Evolutionary conservation across 2,113 vertebrate genomes (phyloP), one percentile per base, ranked within the genome.

Genomic region (Connochaetes taurinus): DNA sequence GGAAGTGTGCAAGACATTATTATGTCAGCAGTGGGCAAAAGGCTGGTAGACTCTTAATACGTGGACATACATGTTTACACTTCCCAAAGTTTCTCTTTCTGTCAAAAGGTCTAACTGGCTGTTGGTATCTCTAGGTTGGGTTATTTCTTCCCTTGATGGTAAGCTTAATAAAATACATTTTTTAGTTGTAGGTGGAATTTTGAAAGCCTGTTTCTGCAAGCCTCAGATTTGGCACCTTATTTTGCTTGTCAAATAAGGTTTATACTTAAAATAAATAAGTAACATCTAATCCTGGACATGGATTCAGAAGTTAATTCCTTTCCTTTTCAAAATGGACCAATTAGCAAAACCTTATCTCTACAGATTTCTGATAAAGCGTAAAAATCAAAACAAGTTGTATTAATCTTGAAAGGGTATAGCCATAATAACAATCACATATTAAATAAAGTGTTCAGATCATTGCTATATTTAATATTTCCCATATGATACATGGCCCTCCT

Each of bases 141-240:
- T 36, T 53, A 76, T 71, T 78, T 36, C 40, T 88, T 40, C 45
- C 98, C 97, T 88, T 97, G 87, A 97, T 50, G 74, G 93, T 97
- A 97, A 84, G 55, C 86, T 92, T 64, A 90, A 81, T 25, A 53
- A 97, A 93, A 97, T 92, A 93, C 60, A 93, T 57, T 94, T 98
- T 82, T 90, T 97, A 96, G 2, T 40, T 71, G 40, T 96, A 93
- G 40, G 81, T n/a, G 86, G 87, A n/a, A 85, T 60, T 89, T 87
- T 91, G 55, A 58, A 89, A 93, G 57, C 31, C n/a, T 67, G 6
- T 15, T 96, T 85, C 74, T 84, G 16, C 2, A 45, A 88, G 52
- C 31, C 40, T 71, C 60, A 31, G 47, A 80, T 62, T 43, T 71
- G 87, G 71, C 15, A 52, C 12, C 29, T 45, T 85, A 29, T 43